Percentiles rank a stretch among this genome's conserved stretches.
Conservation (phyloP, 2,797 vertebrate species). For the Enteromius anoplus region DNA sequence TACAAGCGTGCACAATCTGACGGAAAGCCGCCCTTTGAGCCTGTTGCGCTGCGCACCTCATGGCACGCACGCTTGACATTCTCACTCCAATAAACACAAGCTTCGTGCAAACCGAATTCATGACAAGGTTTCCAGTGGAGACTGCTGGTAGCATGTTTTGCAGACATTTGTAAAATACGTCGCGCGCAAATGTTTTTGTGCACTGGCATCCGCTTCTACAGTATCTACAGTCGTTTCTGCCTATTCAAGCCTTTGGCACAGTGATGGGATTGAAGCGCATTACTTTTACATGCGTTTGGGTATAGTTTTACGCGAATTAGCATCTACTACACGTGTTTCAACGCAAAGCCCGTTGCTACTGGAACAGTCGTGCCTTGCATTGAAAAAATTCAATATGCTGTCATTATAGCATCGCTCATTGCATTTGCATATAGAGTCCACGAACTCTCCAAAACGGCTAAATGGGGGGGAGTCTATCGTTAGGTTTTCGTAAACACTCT, state of each 20-base stretch:
- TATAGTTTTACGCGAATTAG: slow-evolving; percentile 4
- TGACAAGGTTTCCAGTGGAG: background rate
- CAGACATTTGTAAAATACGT: background rate
- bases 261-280: background rate
- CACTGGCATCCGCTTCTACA: background rate
- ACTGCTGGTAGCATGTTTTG: background rate
- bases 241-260: background rate
- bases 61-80: background rate
- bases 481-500: slow-evolving; percentile 41
- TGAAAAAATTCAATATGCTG: background rate
- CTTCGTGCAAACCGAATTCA: background rate
- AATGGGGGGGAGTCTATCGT: background rate
- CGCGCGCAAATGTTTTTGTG: background rate
- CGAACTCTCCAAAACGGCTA: slow-evolving; percentile 12
- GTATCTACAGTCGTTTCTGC: background rate
- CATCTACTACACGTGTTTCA: background rate
- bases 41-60: slow-evolving; percentile 39
- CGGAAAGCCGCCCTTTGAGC: slow-evolving; percentile 12
- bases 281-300: background rate
- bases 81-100: slow-evolving; percentile 2
- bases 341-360: background rate
- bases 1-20: background rate
- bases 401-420: background rate
- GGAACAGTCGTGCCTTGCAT: background rate
- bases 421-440: background rate